Base-by-base conservation (phyloP, 1,140 invertebrate species). In the Tetragonula clypearis region DNA sequence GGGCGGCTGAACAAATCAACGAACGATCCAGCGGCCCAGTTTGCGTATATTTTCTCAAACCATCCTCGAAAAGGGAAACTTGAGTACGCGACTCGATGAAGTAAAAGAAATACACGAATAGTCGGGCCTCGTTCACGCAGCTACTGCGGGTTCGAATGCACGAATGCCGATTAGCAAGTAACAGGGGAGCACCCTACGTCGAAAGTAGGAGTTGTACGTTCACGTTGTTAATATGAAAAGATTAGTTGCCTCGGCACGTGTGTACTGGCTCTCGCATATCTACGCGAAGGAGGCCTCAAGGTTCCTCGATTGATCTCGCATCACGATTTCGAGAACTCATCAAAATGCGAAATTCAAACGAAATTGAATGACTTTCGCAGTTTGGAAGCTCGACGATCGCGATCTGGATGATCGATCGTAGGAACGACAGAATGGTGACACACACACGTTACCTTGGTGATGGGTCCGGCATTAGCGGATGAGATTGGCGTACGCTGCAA, bases 401-500 rank as follows among this genome's bases (percentile, higher is more conserved):
- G 69, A 58, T 56, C 12, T 19, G 11, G 6, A 62, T 1, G 75
- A 35, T 86, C 68, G 66, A 71, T 62, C 62, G 41, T 69, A 35
- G 41, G 72, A n/a, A 30, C 8, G 49, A 66, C 41, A 68, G 41
- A n/a, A 58, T 60, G 49, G n/a, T 62, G 77, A 79, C 55, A 60
- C 66, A 58, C 65, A 66, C 78, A 79, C 78, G 84, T 95, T 97
- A 99, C 98, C 98, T 99, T 99, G 41, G 98, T 99, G 93, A 99
- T 99, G 81, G 98, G 98, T 96, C 98, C 98, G 90, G 97, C 96
- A 79, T 86, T 89, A 56, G 84, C 75, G 88, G 96, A 95, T 88
- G 96, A 95, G 84, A 96, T 95, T 94, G 94, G 95, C 90, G 96
- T 96, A 91, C 96, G 95, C 91, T 96, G 96, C 92, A 97, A 95